Conservation (phyloP, 2,888 invertebrate genomes). For the Cantharis rustica region DNA sequence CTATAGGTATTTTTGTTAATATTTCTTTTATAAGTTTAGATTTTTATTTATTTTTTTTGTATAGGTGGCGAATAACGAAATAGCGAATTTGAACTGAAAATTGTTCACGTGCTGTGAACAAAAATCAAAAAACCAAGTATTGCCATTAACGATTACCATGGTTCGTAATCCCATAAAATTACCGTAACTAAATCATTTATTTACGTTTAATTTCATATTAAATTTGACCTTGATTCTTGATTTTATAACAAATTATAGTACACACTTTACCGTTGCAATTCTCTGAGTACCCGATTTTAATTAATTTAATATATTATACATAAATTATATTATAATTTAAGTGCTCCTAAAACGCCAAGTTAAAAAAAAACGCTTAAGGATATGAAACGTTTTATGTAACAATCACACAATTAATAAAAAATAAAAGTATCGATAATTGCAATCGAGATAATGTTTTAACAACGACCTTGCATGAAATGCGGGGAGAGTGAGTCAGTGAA, state of each 20-base stretch:
- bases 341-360: not conserved
- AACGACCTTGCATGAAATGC: slow-evolving; percentile 40
- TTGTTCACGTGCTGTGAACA: too few species aligned
- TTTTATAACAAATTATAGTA: not conserved
- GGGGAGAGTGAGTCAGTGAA: slow-evolving; percentile 35
- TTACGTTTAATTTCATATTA: not conserved
- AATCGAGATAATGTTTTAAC: not conserved
- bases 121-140: too few species aligned
- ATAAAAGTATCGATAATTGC: not conserved
- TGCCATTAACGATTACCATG: too few species aligned
- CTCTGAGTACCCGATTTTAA: not conserved
- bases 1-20: too few species aligned
- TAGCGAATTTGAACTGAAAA: too few species aligned
- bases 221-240: not conserved
- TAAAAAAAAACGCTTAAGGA: not conserved
- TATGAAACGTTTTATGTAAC: not conserved
- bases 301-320: not conserved
- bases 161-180: too few species aligned
- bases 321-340: not conserved
- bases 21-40: too few species aligned
- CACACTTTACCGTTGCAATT: not conserved
- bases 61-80: too few species aligned
- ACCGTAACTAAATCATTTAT: not conserved
- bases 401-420: not conserved
- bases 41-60: too few species aligned